Percentiles rank a stretch among this genome's conserved stretches.
These are phyloP conservation scores for Tetraneura akinire DNA, from an alignment of 1,140 invertebrate genomes.

Conservation along the genomic window DNA sequence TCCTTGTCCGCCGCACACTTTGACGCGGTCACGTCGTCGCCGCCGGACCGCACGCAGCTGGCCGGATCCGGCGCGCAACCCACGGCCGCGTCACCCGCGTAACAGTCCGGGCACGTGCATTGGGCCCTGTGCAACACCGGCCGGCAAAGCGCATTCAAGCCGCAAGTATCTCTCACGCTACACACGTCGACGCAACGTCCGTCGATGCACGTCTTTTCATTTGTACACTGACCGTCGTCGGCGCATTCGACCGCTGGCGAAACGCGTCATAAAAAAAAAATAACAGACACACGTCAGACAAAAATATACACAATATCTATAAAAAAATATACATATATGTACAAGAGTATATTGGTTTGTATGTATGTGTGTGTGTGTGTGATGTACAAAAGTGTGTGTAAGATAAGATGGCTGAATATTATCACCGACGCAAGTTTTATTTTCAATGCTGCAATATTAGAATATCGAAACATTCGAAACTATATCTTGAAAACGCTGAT, in stretches of 20 bases:
- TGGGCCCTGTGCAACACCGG: conserved; percentile 79
- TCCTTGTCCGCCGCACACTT: conserved; percentile 63
- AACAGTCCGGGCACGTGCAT: conserved; percentile 84
- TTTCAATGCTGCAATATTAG: no score
- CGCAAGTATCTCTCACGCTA: conserved; percentile 81
- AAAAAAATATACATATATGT: background rate
- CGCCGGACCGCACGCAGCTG: conserved; percentile 45
- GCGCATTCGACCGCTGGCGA: conserved; percentile 68
- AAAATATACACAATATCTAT: conserved; percentile 23
- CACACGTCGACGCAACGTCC: conserved; percentile 86
- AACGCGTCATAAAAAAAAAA: conserved; percentile 51
- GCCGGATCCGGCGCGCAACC: conserved; percentile 62
- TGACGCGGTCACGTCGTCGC: conserved; percentile 61
- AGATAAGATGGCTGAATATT: conserved; percentile 21
- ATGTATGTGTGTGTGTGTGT: background rate
- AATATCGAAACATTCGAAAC: no score
- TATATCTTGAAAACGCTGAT: no score
- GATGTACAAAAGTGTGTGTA: background rate
- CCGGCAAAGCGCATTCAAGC: conserved; percentile 82
- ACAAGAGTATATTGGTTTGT: conserved; percentile 31
- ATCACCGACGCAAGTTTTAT: background rate
- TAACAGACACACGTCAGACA: conserved; percentile 34
- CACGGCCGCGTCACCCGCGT: conserved; percentile 76
- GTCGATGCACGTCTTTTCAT: conserved; percentile 87
- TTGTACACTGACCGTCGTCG: conserved; percentile 85